Percentiles rank a stretch among this genome's conserved stretches.
phyloP scores from a whole-genome alignment of 1,140 invertebrate species.

The Scylla paramamosain region DNA sequence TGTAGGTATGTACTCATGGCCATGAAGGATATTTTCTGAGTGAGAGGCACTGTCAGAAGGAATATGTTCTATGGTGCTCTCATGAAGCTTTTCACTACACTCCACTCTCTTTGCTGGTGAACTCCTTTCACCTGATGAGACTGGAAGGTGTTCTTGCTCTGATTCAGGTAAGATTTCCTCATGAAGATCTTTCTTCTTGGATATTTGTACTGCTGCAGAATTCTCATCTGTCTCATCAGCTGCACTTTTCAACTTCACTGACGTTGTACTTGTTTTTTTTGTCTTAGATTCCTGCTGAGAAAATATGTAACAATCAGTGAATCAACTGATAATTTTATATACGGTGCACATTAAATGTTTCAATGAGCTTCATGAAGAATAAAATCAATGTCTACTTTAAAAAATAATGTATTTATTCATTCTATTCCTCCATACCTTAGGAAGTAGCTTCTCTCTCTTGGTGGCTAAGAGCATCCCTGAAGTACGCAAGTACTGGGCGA shows the following conservation, averaged over 20 bases:
- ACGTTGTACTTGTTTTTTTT: background rate
- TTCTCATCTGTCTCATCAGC: background rate
- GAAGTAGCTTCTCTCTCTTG: slow-evolving; percentile 29
- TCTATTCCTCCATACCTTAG: background rate
- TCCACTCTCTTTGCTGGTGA: too few relatives aligned
- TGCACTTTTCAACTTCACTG: background rate
- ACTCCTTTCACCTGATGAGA: too few relatives aligned
- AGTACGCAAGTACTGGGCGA: slow-evolving; percentile 60
- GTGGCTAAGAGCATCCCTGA: background rate
- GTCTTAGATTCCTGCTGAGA: background rate
- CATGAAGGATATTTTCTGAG: background rate
- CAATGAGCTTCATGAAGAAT: too few relatives aligned
- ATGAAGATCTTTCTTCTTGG: background rate
- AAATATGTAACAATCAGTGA: slow-evolving; percentile 8
- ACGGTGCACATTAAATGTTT: too few relatives aligned
- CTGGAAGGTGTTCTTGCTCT: too few relatives aligned
- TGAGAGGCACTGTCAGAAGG: background rate
- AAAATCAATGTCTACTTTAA: too few relatives aligned
- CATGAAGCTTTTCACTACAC: background rate
- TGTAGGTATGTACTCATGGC: background rate
- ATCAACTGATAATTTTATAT: background rate
- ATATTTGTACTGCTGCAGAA: background rate
- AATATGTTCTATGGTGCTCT: background rate
- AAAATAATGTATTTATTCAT: too few relatives aligned
- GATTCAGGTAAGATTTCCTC: background rate